phyloP scores from a whole-genome alignment of 1,140 invertebrate species.

The Hypothenemus hampei region DNA sequence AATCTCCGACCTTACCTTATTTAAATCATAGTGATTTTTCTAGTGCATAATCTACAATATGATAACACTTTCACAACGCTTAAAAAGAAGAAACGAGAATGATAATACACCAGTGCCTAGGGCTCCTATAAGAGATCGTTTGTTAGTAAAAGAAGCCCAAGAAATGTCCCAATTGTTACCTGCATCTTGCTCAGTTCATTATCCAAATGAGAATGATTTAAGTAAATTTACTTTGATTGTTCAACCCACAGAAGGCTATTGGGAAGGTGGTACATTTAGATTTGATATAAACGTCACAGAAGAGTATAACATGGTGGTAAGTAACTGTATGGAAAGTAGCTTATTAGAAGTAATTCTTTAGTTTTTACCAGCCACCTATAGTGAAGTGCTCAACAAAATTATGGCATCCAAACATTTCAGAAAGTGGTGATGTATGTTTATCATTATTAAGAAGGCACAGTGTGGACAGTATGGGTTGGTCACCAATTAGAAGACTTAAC shows the following conservation, averaged over 20 bases:
- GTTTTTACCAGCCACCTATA: slow-evolving; percentile 68
- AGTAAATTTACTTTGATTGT: slow-evolving; percentile 77
- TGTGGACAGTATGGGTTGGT: slow-evolving; percentile 92
- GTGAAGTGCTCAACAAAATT: slow-evolving; percentile 87
- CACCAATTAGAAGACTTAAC: slow-evolving; percentile 84
- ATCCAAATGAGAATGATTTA: slow-evolving; percentile 77
- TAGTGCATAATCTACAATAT: slow-evolving; percentile 50
- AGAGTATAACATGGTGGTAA: slow-evolving; percentile 93
- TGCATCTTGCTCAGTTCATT: slow-evolving; percentile 69
- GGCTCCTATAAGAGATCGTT: slow-evolving; percentile 77
- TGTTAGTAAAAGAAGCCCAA: slow-evolving; percentile 83
- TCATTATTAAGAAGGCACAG: slow-evolving; percentile 86
- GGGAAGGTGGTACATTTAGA: slow-evolving; percentile 78
- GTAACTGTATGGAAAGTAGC: slow-evolving; percentile 30
- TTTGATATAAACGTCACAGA: slow-evolving; percentile 85
- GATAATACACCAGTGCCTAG: slow-evolving; percentile 52
- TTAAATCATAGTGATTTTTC: too few species aligned
- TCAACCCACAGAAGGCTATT: slow-evolving; percentile 83
- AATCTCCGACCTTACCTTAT: too few species aligned
- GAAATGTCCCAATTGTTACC: slow-evolving; percentile 87
- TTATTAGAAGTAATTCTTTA: neutral
- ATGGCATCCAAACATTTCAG: slow-evolving; percentile 96
- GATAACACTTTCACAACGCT: slow-evolving; percentile 75
- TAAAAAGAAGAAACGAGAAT: slow-evolving; percentile 58
- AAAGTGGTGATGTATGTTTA: slow-evolving; percentile 92